Evolutionary conservation across 2,797 vertebrate genomes (phyloP).

Genomic region (Danio kyathit): DNA sequence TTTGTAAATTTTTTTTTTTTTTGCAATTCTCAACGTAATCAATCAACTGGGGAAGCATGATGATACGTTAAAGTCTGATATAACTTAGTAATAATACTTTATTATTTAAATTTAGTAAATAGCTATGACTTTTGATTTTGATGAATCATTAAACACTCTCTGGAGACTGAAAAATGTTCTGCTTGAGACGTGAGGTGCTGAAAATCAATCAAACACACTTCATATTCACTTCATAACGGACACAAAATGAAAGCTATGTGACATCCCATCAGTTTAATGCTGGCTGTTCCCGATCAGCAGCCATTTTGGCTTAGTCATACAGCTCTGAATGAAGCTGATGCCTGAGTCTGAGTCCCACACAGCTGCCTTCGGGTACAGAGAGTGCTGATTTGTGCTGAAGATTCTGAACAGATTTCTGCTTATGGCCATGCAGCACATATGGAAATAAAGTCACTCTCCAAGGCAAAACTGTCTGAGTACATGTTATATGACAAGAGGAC

Average conservation of each 20-base stretch:
- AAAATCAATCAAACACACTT: slow-evolving; percentile 26
- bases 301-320: slow-evolving; percentile 49
- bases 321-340: slow-evolving; percentile 46
- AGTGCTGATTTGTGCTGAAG: slow-evolving; percentile 50
- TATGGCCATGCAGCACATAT: slow-evolving; percentile 36
- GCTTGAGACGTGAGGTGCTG: neutral
- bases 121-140: no score
- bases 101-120: no score
- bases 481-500: neutral
- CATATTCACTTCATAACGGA: slow-evolving; percentile 15
- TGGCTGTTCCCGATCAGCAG: slow-evolving; percentile 33
- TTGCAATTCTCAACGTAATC: no score
- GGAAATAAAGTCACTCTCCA: slow-evolving; percentile 34
- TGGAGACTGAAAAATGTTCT: neutral
- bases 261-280: neutral
- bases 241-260: slow-evolving; percentile 3
- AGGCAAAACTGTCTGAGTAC: neutral
- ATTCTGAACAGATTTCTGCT: slow-evolving; percentile 38
- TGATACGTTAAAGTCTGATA: no score
- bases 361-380: slow-evolving; percentile 44
- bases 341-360: slow-evolving; percentile 22
- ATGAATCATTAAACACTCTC: no score
- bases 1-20: no score
- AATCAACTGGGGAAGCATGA: no score
- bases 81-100: no score